Base-by-base conservation (phyloP, 2,888 invertebrate genomes). In the Pedicia rivosa region DNA sequence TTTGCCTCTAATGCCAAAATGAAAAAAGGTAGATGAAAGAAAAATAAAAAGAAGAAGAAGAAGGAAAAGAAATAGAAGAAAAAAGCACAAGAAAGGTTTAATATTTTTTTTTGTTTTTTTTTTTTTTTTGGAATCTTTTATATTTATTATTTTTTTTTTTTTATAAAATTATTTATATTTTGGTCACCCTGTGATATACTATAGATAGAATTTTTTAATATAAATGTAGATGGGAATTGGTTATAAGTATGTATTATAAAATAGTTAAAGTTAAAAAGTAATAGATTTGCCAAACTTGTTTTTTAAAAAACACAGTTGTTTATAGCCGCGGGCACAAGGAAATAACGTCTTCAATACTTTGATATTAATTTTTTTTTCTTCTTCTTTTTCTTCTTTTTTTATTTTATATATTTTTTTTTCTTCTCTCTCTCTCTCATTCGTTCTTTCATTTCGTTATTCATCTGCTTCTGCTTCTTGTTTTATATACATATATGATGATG, bases 271-370 rank as follows among this genome's bases (percentile, higher is more conserved):
- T 35, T 35, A 17, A 35, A 35, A 25, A 26, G 35, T 35, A 35
- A 35, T 35, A 35, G 35, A 35, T 40, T 36, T 38, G 14, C 36
- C 32, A 41, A 41, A 41, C 41, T 38, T 34, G 41, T 41, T 41
- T 34, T 28, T 16, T 33, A 19, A 24, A 40, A 32, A 35, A 15
- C 15, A 41, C 41, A 38, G 38, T 38, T 41, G 38, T 36, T 38
- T 29, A 36, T 41, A 32, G 41, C 41, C 33, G 25, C 33, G 26
- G 41, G 41, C 41, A 38, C 22, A 38, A 38, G 38, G 41, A 41
- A 40, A 36, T 40, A 37, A 30, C 37, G 37, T 37, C 36, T 37
- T 37, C 37, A 19, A 35, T 35, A 35, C 34, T 14, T 26, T 20
- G 32, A 32, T 25, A 35, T 15, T n/a, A 26, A 16, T 16, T 35